Conservation (phyloP, 2,888 invertebrate species). For the Pyralis farinalis region DNA sequence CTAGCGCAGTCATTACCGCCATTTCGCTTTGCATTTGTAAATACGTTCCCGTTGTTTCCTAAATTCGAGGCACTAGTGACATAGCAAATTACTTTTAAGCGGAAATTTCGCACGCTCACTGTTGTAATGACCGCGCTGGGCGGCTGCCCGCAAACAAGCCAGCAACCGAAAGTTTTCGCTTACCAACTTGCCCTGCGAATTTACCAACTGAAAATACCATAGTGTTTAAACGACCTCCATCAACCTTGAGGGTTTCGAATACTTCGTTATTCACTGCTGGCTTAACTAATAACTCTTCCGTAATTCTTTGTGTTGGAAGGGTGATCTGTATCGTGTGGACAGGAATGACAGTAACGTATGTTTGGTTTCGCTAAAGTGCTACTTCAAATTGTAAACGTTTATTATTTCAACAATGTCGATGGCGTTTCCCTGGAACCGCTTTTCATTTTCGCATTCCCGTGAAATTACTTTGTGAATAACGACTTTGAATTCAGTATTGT, state of each 20-base stretch:
- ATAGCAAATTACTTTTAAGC: conserved; percentile 68
- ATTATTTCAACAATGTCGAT: conserved; percentile 7
- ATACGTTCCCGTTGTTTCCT: conserved; percentile 37
- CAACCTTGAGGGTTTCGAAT: conserved; percentile 11
- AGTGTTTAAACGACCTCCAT: conserved; percentile 27
- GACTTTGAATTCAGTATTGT: conserved; percentile 1
- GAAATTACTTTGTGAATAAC: conserved; percentile 5
- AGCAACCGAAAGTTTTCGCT: conserved; percentile 65
- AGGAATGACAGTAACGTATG: conserved; percentile 8
- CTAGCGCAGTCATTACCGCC: conserved; percentile 57
- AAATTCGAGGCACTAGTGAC: conserved; percentile 53
- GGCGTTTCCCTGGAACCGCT: conserved; percentile 1
- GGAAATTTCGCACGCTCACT: conserved; percentile 58
- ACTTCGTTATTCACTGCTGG: conserved; percentile 11
- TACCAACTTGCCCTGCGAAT: conserved; percentile 43
- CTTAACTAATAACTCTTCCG: conserved; percentile 7
- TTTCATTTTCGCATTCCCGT: conserved; percentile 1
- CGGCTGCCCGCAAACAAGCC: conserved; percentile 53
- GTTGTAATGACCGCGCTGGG: conserved; percentile 54
- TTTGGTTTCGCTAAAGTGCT: conserved; percentile 7
- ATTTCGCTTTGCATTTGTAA: conserved; percentile 65
- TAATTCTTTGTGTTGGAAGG: conserved; percentile 5
- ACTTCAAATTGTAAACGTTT: conserved; percentile 10
- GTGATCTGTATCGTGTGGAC: conserved; percentile 10
- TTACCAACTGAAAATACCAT: conserved; percentile 33